phyloP scores from a whole-genome alignment of 2,113 vertebrate genomes.

The Empidonax traillii region DNA sequence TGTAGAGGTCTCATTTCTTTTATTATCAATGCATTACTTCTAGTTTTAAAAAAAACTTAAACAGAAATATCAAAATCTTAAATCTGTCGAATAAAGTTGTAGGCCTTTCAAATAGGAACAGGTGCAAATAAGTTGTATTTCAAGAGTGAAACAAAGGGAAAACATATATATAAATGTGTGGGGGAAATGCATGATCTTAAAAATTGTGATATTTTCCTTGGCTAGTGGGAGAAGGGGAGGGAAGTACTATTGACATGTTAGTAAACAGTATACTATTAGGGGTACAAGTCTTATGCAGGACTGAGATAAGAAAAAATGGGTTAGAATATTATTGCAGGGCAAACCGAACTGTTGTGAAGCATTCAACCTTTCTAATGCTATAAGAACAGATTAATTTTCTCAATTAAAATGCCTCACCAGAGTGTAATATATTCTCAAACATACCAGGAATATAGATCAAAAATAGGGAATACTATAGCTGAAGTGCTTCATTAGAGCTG shows the following conservation, averaged over 20 bases:
- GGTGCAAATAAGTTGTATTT: constrained; percentile 49
- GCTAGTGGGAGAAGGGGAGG: background rate
- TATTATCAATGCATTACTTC: constrained; percentile 23
- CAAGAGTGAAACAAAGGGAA: constrained; percentile 38
- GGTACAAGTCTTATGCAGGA: constrained; percentile 44
- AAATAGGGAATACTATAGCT: background rate
- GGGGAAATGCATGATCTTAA: background rate
- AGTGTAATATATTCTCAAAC: constrained; percentile 44
- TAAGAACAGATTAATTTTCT: constrained; percentile 66
- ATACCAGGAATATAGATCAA: background rate
- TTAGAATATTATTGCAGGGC: constrained; percentile 61
- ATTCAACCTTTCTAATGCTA: constrained; percentile 63
- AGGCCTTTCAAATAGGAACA: constrained; percentile 53
- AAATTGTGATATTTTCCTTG: background rate
- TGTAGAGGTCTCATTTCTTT: constrained; percentile 5
- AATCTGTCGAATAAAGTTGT: constrained; percentile 26
- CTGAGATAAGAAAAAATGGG: constrained; percentile 68
- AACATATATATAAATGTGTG: background rate
- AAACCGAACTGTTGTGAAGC: constrained; percentile 44
- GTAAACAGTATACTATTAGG: constrained; percentile 47
- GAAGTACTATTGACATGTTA: constrained; percentile 5
- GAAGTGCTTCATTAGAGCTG: background rate
- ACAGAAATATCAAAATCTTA: background rate
- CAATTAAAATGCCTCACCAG: constrained; percentile 54
- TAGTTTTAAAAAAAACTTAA: background rate